Evolutionary conservation across 2,113 vertebrate genomes (phyloP), one percentile per base, ranked within the genome.

Genomic region (Cynocephalus volans): DNA sequence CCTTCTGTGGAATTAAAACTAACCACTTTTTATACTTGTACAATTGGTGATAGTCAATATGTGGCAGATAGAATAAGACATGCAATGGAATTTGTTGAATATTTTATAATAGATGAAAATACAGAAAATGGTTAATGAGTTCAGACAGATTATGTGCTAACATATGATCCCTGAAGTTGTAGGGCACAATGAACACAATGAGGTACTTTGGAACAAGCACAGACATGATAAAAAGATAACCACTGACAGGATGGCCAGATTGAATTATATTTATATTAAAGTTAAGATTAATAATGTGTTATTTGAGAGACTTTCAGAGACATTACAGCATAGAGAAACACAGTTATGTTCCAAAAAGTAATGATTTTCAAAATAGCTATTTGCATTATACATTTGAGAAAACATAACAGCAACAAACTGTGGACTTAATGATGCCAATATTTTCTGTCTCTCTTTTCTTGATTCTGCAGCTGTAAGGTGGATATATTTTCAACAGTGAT

Each of bases 261-360:
- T 88, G 9, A 64, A 67, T 88, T 81, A 85, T 52, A 69, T 70
- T 93, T 82, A 67, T 91, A 73, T 31, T 97, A 83, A 96, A 92
- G 77, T 91, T 86, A 58, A 93, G 26, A 81, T 93, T 67, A 52
- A 75, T 69, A 93, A n/a, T 18, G 18, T 90, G 3, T 75, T 19
- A 15, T 84, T 94, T 89, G 54, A 58, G 93, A 93, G 23, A 50
- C 9, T 73, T 75, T 86, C 87, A 73, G 58, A 65, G 62, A 58
- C 64, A 58, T 94, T 58, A 24, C 52, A 65, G 45, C 15, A 50
- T 76, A 62, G 23, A 92, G 64, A 60, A 93, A 79, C 56, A 50
- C 2, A 81, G 24, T 33, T 70, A 75, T 77, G n/a, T 52, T 88
- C 36, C 17, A 94, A 96, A 70, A 48, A 92, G 94, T 83, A 94